Conservation (phyloP, 1,140 invertebrate species). For the Calephelis virginiensis region DNA sequence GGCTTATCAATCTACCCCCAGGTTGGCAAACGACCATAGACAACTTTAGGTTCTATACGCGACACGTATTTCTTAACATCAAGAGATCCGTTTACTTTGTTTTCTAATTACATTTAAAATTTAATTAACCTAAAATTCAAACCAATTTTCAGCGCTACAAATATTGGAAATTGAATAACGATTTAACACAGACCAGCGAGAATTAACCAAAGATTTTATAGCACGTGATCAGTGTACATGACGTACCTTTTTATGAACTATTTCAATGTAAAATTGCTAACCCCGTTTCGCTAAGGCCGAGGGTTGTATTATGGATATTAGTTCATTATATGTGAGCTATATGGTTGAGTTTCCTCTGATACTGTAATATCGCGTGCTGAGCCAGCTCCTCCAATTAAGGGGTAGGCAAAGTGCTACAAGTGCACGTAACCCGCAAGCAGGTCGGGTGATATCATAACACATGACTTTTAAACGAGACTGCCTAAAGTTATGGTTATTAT, state of each 20-base stretch:
- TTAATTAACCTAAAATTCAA: not conserved
- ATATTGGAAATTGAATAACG: constrained; percentile 15
- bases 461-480: constrained; percentile 52
- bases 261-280: constrained; percentile 56
- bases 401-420: constrained; percentile 56
- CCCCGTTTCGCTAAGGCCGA: constrained; percentile 42
- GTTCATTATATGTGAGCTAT: constrained; percentile 30
- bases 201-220: constrained; percentile 28
- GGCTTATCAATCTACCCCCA: too few species aligned
- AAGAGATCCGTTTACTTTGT: too few species aligned
- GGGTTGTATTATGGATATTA: constrained; percentile 41
- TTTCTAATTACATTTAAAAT: not conserved
- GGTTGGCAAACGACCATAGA: too few species aligned
- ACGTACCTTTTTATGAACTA: constrained; percentile 55
- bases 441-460: constrained; percentile 57
- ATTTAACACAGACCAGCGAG: not conserved
- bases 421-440: constrained; percentile 62
- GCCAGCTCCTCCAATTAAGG: constrained; percentile 60
- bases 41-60: too few species aligned
- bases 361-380: constrained; percentile 45
- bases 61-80: too few species aligned
- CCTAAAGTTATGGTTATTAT: constrained; percentile 25
- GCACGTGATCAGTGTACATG: constrained; percentile 38
- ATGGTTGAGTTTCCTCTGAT: constrained; percentile 50
- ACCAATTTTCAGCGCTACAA: not conserved